These are phyloP conservation scores for Ictalurus furcatus DNA, from an alignment of 2,113 vertebrate species.

Conservation along the genomic window DNA sequence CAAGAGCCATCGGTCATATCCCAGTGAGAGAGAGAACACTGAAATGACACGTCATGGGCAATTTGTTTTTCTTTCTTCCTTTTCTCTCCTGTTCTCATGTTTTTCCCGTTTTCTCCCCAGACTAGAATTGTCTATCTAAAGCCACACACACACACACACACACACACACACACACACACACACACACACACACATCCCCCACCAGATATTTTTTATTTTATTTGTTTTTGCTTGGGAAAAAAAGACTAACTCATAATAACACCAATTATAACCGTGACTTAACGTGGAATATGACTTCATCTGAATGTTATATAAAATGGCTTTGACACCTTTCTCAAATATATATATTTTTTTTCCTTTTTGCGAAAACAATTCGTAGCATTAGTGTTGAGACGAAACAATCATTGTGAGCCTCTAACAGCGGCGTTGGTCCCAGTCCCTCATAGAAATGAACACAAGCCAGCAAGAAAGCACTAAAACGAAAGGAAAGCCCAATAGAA, in stretches of 20 bases:
- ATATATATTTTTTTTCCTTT: constrained; percentile 37
- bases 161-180: constrained; percentile 28
- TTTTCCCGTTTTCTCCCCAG: constrained; percentile 45
- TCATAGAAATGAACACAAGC: constrained; percentile 48
- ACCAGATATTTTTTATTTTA: constrained; percentile 28
- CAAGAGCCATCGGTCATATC: constrained; percentile 93
- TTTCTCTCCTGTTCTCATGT: constrained; percentile 48
- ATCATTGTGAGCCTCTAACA: constrained; percentile 85
- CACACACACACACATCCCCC: neutral
- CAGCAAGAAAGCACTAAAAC: constrained; percentile 42
- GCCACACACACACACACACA: constrained; percentile 35
- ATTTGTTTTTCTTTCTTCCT: constrained; percentile 55
- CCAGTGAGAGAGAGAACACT: constrained; percentile 79
- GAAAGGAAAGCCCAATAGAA: neutral
- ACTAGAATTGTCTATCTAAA: constrained; percentile 53
- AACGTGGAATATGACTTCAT: constrained; percentile 57
- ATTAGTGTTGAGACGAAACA: constrained; percentile 80
- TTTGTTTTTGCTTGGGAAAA: constrained; percentile 50
- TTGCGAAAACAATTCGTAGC: constrained; percentile 62
- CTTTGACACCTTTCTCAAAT: constrained; percentile 52
- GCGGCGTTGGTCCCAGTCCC: constrained; percentile 76
- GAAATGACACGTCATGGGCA: constrained; percentile 78
- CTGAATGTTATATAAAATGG: constrained; percentile 60
- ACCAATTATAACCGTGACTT: constrained; percentile 59
- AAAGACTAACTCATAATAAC: constrained; percentile 59